Evolutionary conservation across 2,113 vertebrate species (phyloP).

Genomic region (Marmota flaviventris): DNA sequence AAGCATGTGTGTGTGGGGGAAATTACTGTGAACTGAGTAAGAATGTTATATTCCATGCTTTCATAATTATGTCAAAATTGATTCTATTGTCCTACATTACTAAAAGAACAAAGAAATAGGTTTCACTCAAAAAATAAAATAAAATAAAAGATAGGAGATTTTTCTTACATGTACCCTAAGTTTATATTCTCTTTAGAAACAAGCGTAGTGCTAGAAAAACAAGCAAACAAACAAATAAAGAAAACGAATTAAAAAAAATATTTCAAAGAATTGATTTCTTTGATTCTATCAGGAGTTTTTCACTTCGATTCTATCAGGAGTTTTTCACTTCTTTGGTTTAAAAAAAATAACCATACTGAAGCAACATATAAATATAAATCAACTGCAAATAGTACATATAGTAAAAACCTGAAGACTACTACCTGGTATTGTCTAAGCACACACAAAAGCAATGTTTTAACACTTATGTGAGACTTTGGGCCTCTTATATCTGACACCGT

Average conservation of each 20-base stretch:
- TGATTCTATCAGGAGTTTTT: constrained; percentile 45
- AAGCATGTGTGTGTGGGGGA: too few species aligned
- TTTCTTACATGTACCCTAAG: neutral
- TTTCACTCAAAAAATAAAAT: too few species aligned
- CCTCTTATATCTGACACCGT: constrained; percentile 56
- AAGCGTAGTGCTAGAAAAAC: neutral
- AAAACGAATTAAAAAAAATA: neutral
- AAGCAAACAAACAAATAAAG: neutral
- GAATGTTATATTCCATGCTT: too few species aligned
- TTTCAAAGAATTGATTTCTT: constrained; percentile 51
- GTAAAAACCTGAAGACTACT: constrained; percentile 57
- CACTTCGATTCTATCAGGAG: neutral
- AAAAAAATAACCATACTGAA: constrained; percentile 39
- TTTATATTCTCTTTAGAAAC: neutral
- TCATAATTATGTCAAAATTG: too few species aligned
- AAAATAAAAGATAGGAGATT: too few species aligned
- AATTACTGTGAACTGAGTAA: too few species aligned
- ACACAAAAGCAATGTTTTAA: constrained; percentile 55
- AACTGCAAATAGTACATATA: constrained; percentile 51
- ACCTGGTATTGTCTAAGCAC: constrained; percentile 42
- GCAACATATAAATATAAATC: constrained; percentile 65
- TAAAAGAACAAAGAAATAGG: too few species aligned
- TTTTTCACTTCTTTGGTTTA: constrained; percentile 42
- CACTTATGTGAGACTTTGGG: neutral
- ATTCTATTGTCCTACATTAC: too few species aligned